Percentiles rank a stretch among this genome's conserved stretches.
These are phyloP conservation scores for Cyanoramphus novaezelandiae DNA, from an alignment of 2,113 vertebrate species.

Conservation along the genomic window DNA sequence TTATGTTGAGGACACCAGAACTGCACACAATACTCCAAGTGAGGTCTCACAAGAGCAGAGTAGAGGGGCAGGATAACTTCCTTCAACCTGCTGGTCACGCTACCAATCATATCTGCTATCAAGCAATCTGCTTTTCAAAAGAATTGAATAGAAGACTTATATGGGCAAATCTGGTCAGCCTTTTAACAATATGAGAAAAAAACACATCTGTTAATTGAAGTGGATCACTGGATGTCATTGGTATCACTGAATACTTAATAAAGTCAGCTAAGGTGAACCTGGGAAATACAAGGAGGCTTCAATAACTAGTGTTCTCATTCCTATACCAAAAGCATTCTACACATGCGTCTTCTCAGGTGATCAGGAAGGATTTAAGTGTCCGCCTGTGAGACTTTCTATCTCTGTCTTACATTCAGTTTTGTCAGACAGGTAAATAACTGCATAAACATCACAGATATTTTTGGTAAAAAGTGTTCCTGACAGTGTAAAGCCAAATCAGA, in stretches of 20 bases:
- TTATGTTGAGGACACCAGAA: no score
- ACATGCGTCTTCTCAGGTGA: background rate
- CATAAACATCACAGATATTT: background rate
- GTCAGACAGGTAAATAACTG: background rate
- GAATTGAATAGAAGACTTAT: background rate
- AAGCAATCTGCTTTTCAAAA: background rate
- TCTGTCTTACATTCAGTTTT: background rate
- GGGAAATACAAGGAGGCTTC: background rate
- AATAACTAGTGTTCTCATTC: background rate
- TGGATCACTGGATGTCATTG: background rate
- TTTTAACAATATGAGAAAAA: background rate
- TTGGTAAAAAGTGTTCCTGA: background rate
- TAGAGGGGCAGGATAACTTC: no score
- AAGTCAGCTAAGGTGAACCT: background rate
- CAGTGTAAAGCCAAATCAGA: background rate
- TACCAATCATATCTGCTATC: background rate
- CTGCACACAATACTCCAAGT: no score
- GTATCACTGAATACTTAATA: background rate
- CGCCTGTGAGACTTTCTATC: background rate
- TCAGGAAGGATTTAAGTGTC: background rate
- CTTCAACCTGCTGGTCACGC: no score
- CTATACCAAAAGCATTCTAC: background rate
- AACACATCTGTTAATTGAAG: background rate
- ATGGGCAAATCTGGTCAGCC: background rate
- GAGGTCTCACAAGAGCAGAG: no score